phyloP scores from a whole-genome alignment of 2,888 invertebrate genomes.

The Parasteatoda lunata region DNA sequence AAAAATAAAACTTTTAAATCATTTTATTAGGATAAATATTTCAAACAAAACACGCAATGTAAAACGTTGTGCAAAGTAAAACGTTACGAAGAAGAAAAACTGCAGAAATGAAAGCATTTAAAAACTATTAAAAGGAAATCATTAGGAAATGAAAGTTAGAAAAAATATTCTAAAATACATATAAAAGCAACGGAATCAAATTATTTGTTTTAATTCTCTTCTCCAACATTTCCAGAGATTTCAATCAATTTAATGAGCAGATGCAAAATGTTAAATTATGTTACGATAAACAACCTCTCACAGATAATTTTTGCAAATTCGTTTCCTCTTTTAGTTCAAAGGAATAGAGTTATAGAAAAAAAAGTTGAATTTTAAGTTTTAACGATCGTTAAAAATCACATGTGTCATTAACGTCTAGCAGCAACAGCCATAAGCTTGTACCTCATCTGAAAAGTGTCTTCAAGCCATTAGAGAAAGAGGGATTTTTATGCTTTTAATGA shows the following conservation, averaged over 20 bases:
- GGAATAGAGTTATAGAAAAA: neutral
- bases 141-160: neutral
- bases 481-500: conserved; percentile 27
- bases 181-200: neutral
- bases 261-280: conserved; percentile 14
- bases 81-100: no score
- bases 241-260: conserved; percentile 14
- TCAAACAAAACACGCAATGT: no score
- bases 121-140: neutral
- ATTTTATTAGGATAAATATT: no score
- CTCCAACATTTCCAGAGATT: neutral
- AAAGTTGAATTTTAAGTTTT: neutral
- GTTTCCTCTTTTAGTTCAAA: neutral
- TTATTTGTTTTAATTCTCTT: neutral
- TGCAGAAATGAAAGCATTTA: neutral
- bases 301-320: neutral
- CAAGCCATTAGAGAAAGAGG: conserved; percentile 26
- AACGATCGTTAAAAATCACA: conserved; percentile 43
- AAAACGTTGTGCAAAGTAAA: no score
- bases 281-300: conserved; percentile 22
- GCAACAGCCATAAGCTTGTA: conserved; percentile 29
- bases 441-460: conserved; percentile 19
- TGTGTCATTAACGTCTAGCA: conserved; percentile 39
- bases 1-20: no score
- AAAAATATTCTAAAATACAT: neutral